Base-by-base conservation (phyloP, 2,113 vertebrate species). In the Oreotrochilus melanogaster region DNA sequence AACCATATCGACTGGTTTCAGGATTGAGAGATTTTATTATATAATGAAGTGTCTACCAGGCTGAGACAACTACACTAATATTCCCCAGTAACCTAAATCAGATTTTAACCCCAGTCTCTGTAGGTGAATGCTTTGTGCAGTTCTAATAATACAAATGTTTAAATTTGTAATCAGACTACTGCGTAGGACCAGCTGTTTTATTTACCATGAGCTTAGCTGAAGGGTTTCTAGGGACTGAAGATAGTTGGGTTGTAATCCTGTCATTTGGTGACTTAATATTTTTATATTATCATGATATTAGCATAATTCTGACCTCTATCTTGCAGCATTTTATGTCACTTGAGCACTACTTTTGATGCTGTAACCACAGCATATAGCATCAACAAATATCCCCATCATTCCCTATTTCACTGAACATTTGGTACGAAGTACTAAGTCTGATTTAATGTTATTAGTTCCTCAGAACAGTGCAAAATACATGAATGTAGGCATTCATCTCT, bases 251-350 rank as follows among this genome's bases (percentile, higher is more conserved):
- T 97, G 94, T 97, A 98, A 98, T 98, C 97, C 97, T 97, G 97
- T 98, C 97, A 98, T 97, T 98, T 98, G 95, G 97, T 94, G 96
- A 98, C 96, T 98, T 98, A 96, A 98, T 98, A 97, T 98, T 98
- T 96, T 98, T 96, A 97, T 96, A 97, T 97, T 97, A 97, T 96
- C 82, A 96, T 96, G 93, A 95, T 96, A 98, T 97, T 97, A 97
- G 96, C 97, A 98, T 98, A 98, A 97, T 97, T 98, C 96, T 97
- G 97, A 97, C 97, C 97, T 97, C 94, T 97, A 69, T 97, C 97
- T 97, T 97, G 93, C 93, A 97, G 92, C 88, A 81, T 97, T 98
- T 98, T 98, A 96, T 97, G 94, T 69, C 66, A 98, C 97, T 97
- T 86, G 92, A 96, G 95, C 87, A 95, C 94, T 96, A 95, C 89